These are phyloP conservation scores for Alouatta palliata DNA, from an alignment of 2,113 vertebrate genomes.

Conservation along the genomic window DNA sequence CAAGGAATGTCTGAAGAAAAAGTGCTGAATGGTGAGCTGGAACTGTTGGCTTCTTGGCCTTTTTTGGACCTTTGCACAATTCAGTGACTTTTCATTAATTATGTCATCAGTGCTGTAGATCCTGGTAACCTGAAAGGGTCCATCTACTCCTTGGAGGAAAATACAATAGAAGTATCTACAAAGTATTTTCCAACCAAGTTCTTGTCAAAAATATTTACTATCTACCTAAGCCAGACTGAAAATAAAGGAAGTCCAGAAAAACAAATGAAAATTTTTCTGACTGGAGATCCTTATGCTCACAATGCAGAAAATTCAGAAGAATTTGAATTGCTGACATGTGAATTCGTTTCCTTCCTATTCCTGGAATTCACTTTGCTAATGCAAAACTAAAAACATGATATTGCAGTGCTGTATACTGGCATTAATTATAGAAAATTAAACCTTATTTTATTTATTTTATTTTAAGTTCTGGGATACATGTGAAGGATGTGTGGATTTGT, in stretches of 20 bases:
- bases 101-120: slow-evolving; percentile 22
- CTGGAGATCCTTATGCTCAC: not conserved
- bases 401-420: not conserved
- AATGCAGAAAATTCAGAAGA: slow-evolving; percentile 40
- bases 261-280: not conserved
- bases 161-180: slow-evolving; percentile 43
- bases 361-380: not conserved
- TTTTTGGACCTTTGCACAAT: slow-evolving; percentile 12
- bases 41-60: not conserved
- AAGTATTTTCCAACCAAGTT: slow-evolving; percentile 25
- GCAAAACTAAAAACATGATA: not conserved
- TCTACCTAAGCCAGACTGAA: slow-evolving; percentile 20
- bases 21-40: not conserved
- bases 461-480: too few species aligned
- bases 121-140: not conserved
- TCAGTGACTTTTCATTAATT: slow-evolving; percentile 65
- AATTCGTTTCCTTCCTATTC: not conserved
- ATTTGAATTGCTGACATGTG: slow-evolving; percentile 29
- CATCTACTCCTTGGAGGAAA: slow-evolving; percentile 8
- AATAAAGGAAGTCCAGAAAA: slow-evolving; percentile 52
- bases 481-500: too few species aligned
- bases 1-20: not conserved
- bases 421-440: not conserved
- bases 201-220: slow-evolving; percentile 64
- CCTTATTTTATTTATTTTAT: not conserved